phyloP scores from a whole-genome alignment of 2,797 vertebrate species.

The Pristis pectinata region DNA sequence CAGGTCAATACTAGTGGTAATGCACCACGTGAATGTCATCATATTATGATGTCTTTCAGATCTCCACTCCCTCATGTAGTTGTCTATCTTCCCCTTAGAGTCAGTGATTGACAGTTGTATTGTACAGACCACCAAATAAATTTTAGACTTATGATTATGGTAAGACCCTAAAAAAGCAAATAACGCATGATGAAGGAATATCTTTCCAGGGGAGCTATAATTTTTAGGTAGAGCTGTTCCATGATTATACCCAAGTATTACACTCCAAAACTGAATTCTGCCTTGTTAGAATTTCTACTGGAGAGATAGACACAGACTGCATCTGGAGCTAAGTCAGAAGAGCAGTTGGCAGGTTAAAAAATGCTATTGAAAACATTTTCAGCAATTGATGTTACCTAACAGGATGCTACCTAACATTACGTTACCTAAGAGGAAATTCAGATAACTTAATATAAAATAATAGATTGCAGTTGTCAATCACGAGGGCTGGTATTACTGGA shows the following conservation, averaged over 20 bases:
- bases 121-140: not conserved
- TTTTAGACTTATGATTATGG: not conserved
- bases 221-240: not conserved
- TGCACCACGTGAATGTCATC: not conserved
- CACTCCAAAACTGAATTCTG: not conserved
- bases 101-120: not conserved
- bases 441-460: not conserved
- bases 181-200: not conserved
- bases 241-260: not conserved
- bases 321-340: not conserved
- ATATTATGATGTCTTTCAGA: not conserved
- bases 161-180: not conserved
- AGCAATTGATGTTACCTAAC: not conserved
- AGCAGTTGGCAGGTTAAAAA: not conserved
- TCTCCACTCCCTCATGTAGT: not conserved
- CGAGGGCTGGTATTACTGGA: not conserved
- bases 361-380: not conserved
- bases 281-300: not conserved
- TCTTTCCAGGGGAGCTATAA: not conserved
- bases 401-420: not conserved
- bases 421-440: not conserved
- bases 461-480: not conserved
- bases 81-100: not conserved
- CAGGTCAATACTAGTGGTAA: not conserved
- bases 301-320: not conserved